These are phyloP conservation scores for Dyspetes luteomarginatus DNA, from an alignment of 2,888 invertebrate species.

Conservation along the genomic window DNA sequence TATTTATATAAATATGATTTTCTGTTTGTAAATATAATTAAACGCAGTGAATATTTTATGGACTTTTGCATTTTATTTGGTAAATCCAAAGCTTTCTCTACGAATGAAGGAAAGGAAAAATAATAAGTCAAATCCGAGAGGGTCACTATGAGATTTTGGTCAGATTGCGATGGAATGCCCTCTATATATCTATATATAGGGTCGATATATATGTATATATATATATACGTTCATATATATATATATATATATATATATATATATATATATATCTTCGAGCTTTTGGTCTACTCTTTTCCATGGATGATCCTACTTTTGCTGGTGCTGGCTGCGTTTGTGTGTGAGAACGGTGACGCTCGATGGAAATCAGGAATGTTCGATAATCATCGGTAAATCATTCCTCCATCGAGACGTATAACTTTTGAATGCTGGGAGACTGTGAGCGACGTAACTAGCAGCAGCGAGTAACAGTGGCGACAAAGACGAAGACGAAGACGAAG, in stretches of 20 bases:
- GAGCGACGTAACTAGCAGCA: constrained; percentile 52
- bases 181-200: constrained; percentile 2
- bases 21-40: too few relatives aligned
- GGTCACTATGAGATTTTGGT: not conserved
- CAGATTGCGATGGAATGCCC: not conserved
- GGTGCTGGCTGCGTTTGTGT: constrained; percentile 11
- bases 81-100: not conserved
- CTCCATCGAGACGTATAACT: constrained; percentile 62
- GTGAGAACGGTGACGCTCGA: constrained; percentile 49
- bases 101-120: too few relatives aligned
- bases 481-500: not conserved
- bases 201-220: not conserved
- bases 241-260: not conserved
- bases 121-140: not conserved
- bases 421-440: constrained; percentile 47
- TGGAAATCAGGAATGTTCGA: constrained; percentile 76
- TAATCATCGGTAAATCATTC: constrained; percentile 80
- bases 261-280: constrained; percentile 2
- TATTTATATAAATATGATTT: too few relatives aligned
- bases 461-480: constrained; percentile 23
- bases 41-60: too few relatives aligned
- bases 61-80: not conserved
- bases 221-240: constrained; percentile 14
- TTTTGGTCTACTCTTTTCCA: constrained; percentile 46
- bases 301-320: constrained; percentile 39